These are phyloP conservation scores for Florisuga fusca DNA, from an alignment of 2,797 vertebrate genomes.

Conservation along the genomic window DNA sequence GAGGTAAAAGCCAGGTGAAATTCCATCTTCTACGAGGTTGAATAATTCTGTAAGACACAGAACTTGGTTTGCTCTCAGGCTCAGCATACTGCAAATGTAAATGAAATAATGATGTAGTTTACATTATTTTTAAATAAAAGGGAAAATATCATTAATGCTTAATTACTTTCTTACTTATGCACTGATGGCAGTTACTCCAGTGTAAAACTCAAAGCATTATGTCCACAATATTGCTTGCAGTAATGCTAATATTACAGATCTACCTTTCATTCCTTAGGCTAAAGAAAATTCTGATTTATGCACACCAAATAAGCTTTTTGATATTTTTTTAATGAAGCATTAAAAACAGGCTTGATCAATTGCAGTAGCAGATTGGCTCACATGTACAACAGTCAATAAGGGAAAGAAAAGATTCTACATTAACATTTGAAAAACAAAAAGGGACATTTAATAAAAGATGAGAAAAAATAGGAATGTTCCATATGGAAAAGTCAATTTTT, in stretches of 20 bases:
- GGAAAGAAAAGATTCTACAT: not conserved
- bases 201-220: not conserved
- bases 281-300: conserved; percentile 27
- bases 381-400: not conserved
- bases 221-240: not conserved
- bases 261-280: not conserved
- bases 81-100: not conserved
- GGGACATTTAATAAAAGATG: not conserved
- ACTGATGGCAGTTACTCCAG: not conserved
- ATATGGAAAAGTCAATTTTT: not conserved
- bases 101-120: not conserved
- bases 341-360: not conserved
- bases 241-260: conserved; percentile 9
- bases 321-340: not conserved
- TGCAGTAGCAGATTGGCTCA: not conserved
- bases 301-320: conserved; percentile 9
- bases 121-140: not conserved
- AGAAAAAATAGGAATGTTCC: not conserved
- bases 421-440: not conserved
- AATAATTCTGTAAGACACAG: not conserved
- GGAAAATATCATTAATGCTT: not conserved
- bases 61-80: not conserved
- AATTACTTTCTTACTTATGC: not conserved
- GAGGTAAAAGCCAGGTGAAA: not conserved
- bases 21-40: not conserved